Base-by-base conservation (phyloP, 2,888 invertebrate species). In the Agapostemon virescens region DNA sequence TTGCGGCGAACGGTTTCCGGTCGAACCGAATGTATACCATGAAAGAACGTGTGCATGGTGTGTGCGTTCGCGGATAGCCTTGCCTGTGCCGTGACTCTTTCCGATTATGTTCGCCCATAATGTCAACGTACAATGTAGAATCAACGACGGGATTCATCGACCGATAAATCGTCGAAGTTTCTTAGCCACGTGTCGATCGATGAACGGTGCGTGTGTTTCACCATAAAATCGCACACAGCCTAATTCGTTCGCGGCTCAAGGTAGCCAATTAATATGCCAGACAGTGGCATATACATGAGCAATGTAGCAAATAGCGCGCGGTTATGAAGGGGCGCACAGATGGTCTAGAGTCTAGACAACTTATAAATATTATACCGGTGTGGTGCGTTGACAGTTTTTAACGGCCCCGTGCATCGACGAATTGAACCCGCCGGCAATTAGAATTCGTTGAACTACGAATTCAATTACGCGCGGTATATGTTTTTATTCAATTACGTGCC, bases 1-100 rank as follows among this genome's bases (percentile, higher is more conserved):
- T n/a, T 15, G 7, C 15, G 15, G 55, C 6, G 15, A 26, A 55
- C 26, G 55, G 26, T 26, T 26, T 55, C 55, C 15, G 55, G 15
- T 2, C 26, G 7, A 55, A 26, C 55, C 6, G 26, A n/a, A n/a
- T n/a, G n/a, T n/a, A 15, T 2, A 15, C 26, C 1, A 6, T 55
- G 15, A 26, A 26, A 55, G n/a, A n/a, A n/a, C n/a, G n/a, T 26
- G 6, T 26, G 15, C 6, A 26, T 6, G 15, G 26, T 23, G 55
- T 3, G 55, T 15, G 26, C 55, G 55, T 26, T 26, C 26, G 3
- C 26, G 26, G 76, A 30, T 36, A 82, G 61, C 82, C 82, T 84
- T 84, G 45, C 75, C 69, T 23, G 77, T n/a, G n/a, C n/a, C 67
- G 66, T 85, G 77, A 80, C 75, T 83, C 17, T 45, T n/a, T 11